Evolutionary conservation across 1,140 invertebrate genomes (phyloP), one percentile per base, ranked within the genome.

Genomic region (Acromyrmex heyeri): DNA sequence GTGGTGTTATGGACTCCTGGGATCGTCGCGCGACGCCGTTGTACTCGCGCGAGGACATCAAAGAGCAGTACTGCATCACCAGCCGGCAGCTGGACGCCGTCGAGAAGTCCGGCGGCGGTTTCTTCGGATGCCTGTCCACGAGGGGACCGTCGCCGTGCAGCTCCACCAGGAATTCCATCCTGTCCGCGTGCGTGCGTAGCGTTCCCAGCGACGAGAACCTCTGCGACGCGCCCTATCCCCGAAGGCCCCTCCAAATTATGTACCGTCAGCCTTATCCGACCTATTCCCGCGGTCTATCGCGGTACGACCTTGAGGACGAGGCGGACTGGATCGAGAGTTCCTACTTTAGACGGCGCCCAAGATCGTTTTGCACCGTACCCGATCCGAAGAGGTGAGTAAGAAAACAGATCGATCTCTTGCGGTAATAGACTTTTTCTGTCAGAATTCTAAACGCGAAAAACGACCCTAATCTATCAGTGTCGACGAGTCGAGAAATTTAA

Each of bases 51-150:
- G 98, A 98, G 94, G 98, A 98, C 93, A 98, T 98, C 87, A 95
- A 97, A 57, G 98, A 98, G 92, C 97, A 99, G 94, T 99, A 99
- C 95, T 99, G 98, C 95, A 98, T 99, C 95, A 99, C 97, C 91
- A 97, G 97, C 94, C 97, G 98, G 92, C 98, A 98, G 94, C 95
- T 99, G 93, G 97, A 98, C 93, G 97, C 98, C 81, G 96, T 99
- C 88, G 98, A 99, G 93, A 96, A 97, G 96, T 94, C 97, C 95
- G 93, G 97, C 90, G 96, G 97, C 81, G 96, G 97, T 85, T 97
- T 98, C 91, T 98, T 98, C 94, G 98, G 98, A 88, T 99, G 98
- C 94, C 95, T 98, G 86, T 98, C 98, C 27, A 94, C 93, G 44
- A 93, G 93, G 65, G 94, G 94, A 34, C 94, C 94, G 65, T 95